These are phyloP conservation scores for Cryptocheilus praepositus DNA, from an alignment of 2,888 invertebrate species.

Conservation along the genomic window DNA sequence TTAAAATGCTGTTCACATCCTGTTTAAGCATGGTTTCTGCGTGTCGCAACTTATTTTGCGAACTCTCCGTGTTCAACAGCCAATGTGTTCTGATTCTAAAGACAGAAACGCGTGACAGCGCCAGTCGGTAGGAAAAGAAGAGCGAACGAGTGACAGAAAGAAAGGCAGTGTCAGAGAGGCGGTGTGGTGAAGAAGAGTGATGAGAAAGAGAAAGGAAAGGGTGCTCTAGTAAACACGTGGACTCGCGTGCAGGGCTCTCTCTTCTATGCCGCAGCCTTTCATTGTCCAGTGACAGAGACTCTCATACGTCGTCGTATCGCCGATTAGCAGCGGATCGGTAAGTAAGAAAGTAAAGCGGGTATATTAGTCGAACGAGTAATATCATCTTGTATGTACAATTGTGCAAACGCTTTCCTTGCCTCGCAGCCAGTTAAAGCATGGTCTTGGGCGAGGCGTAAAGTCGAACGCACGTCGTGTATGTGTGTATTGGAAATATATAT, in stretches of 20 bases:
- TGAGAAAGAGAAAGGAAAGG: slow-evolving; percentile 1
- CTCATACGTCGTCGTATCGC: too few species aligned
- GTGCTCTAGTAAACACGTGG: slow-evolving; percentile 37
- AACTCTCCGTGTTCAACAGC: too few species aligned
- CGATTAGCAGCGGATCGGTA: background rate
- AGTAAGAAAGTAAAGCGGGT: too few species aligned
- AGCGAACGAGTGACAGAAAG: slow-evolving; percentile 1
- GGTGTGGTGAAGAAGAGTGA: slow-evolving; percentile 1
- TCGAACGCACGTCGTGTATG: slow-evolving; percentile 46
- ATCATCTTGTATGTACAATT: slow-evolving; percentile 6
- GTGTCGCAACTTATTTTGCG: too few species aligned
- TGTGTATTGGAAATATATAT: slow-evolving; percentile 22
- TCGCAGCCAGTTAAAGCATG: slow-evolving; percentile 50
- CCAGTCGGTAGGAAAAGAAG: slow-evolving; percentile 3
- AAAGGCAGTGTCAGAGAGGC: slow-evolving; percentile 1
- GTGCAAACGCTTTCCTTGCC: slow-evolving; percentile 38
- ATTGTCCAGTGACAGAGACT: too few species aligned
- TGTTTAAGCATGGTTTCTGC: too few species aligned
- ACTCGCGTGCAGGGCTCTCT: slow-evolving; percentile 33
- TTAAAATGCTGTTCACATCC: too few species aligned
- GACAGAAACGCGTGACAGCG: background rate
- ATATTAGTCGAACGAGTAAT: too few species aligned
- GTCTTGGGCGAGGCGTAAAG: slow-evolving; percentile 43
- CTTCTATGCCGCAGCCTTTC: slow-evolving; percentile 14
- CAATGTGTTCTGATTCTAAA: background rate